Percentiles rank a stretch among this genome's conserved stretches.
Evolutionary conservation across 1,140 invertebrate genomes (phyloP).

Genomic region (Drosophila dunni): DNA sequence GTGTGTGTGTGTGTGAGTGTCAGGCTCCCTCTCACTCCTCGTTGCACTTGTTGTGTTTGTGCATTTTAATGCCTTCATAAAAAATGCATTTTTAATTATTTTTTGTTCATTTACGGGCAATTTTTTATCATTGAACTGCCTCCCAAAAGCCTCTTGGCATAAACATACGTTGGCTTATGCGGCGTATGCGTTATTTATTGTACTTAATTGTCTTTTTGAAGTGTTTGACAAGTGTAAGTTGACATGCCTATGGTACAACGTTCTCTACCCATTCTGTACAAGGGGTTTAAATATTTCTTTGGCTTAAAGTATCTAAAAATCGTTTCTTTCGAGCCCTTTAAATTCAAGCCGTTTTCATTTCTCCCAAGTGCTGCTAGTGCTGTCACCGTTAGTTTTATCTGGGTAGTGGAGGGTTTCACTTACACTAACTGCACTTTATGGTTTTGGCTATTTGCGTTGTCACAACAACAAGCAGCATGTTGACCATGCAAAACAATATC

Average conservation of each 20-base stretch:
- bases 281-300: no score
- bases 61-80: conserved; percentile 78
- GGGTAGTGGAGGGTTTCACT: conserved; percentile 36
- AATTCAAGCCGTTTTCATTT: neutral
- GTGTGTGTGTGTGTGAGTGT: conserved; percentile 18
- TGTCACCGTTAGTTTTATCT: conserved; percentile 47
- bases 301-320: no score
- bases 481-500: conserved; percentile 58
- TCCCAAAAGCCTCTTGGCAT: neutral
- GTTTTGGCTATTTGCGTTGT: conserved; percentile 19
- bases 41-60: conserved; percentile 27
- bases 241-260: neutral
- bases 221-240: conserved; percentile 66
- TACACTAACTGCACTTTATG: conserved; percentile 53
- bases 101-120: conserved; percentile 75
- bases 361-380: conserved; percentile 17
- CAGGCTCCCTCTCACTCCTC: conserved; percentile 5
- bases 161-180: conserved; percentile 65
- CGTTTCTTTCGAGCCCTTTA: neutral
- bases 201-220: conserved; percentile 53
- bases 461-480: conserved; percentile 19
- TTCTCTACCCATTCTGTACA: neutral
- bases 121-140: conserved; percentile 45
- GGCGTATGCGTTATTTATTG: conserved; percentile 77
- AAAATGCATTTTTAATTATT: conserved; percentile 82